These are phyloP conservation scores for Gambusia yucatana DNA, from an alignment of 2,797 vertebrate species.

Conservation along the genomic window DNA sequence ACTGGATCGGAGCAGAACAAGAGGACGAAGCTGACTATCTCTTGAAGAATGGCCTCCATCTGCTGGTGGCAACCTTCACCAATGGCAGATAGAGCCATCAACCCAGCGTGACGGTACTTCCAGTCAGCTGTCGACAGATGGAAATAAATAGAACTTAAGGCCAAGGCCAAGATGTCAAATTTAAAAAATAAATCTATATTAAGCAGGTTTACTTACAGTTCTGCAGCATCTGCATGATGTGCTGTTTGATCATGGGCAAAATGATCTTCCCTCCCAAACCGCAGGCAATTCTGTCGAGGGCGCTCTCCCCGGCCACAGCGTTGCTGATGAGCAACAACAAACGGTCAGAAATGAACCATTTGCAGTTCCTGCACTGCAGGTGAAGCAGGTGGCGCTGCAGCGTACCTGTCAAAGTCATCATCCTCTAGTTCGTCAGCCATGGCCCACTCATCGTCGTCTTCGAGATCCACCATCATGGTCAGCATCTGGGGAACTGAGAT, in stretches of 20 bases:
- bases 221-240: constrained; percentile 99
- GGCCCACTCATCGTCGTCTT: constrained; percentile 98
- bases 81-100: constrained; percentile 98
- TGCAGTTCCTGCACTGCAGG: not conserved
- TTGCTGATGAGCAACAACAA: constrained; percentile 75
- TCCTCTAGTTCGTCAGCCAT: constrained; percentile 96
- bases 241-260: constrained; percentile 97
- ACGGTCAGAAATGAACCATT: not conserved
- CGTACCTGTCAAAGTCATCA: constrained; percentile 96
- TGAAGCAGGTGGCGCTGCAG: not conserved
- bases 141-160: not conserved
- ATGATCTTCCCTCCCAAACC: constrained; percentile 97
- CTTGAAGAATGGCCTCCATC: constrained; percentile 97
- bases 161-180: not conserved
- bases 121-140: constrained; percentile 87
- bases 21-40: constrained; percentile 96
- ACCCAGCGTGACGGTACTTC: constrained; percentile 95
- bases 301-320: constrained; percentile 96
- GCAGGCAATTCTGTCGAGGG: constrained; percentile 95
- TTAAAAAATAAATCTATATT: not conserved
- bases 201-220: constrained; percentile 86
- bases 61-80: constrained; percentile 99
- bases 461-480: constrained; percentile 98
- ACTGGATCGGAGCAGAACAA: constrained; percentile 96
- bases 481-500: constrained; percentile 95